phyloP scores from a whole-genome alignment of 2,113 vertebrate species.

The Elaphurus davidianus region DNA sequence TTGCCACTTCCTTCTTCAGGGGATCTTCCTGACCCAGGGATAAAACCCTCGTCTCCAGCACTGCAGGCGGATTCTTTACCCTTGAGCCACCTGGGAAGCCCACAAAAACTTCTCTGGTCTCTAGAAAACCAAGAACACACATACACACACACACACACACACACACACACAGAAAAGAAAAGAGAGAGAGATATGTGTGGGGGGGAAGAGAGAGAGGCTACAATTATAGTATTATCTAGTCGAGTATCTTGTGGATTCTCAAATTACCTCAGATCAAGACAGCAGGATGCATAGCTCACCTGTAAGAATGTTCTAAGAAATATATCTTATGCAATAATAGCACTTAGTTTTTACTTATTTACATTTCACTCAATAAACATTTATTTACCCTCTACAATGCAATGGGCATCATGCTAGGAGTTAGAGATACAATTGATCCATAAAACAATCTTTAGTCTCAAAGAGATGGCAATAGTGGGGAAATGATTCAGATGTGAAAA shows the following conservation, averaged over 20 bases:
- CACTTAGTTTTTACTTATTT: neutral
- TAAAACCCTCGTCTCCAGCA: no score
- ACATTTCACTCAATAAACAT: neutral
- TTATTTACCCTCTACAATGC: neutral
- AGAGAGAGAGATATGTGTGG: fast-evolving
- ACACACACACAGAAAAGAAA: neutral
- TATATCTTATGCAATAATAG: neutral
- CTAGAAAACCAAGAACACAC: neutral
- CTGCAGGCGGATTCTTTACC: no score
- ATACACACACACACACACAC: neutral
- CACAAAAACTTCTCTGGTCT: neutral
- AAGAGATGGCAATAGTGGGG: neutral
- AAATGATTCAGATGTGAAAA: neutral
- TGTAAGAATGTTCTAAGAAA: neutral
- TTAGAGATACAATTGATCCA: neutral
- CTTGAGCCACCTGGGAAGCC: no score
- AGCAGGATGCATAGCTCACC: neutral
- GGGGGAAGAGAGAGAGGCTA: fast-evolving
- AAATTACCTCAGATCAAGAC: neutral
- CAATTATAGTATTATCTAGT: neutral
- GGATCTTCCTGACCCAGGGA: no score
- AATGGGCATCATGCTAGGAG: neutral
- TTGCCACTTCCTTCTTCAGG: neutral
- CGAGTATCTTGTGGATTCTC: neutral
- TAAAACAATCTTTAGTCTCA: neutral